Evolutionary conservation across 2,888 invertebrate genomes (phyloP).

Genomic region (Tricholauxania praeusta): DNA sequence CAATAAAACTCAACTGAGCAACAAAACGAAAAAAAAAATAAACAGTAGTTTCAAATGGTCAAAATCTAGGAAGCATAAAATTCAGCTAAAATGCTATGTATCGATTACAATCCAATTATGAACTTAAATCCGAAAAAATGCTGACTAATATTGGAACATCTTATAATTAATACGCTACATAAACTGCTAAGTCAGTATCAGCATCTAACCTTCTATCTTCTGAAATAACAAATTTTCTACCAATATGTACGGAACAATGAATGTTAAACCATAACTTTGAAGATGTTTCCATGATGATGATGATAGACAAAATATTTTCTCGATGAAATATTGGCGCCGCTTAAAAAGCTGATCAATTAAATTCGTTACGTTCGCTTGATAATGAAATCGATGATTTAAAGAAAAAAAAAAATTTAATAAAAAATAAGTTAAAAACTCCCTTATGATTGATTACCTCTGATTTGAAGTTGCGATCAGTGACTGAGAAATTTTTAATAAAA

Average conservation of each 20-base stretch:
- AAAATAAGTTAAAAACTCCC: slow-evolving; percentile 10
- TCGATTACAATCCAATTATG: slow-evolving; percentile 34
- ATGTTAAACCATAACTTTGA: background rate
- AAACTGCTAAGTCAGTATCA: slow-evolving; percentile 5
- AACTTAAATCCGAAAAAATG: background rate
- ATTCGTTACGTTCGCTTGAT: slow-evolving; percentile 65
- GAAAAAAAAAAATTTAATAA: slow-evolving; percentile 46
- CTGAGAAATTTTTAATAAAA: background rate
- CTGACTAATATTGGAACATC: slow-evolving; percentile 14
- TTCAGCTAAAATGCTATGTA: background rate
- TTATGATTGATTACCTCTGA: slow-evolving; percentile 34
- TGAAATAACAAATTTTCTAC: no score
- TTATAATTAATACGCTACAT: background rate
- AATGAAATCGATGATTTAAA: slow-evolving; percentile 64
- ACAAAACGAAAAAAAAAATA: no score
- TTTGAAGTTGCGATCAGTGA: background rate
- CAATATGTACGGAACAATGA: no score
- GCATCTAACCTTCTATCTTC: background rate
- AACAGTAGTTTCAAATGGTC: no score
- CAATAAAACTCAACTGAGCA: no score
- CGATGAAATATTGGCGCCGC: slow-evolving; percentile 38
- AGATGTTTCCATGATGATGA: slow-evolving; percentile 12
- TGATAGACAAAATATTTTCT: slow-evolving; percentile 7
- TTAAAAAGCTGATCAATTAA: slow-evolving; percentile 62
- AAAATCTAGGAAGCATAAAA: no score